A percentile compares a stretch with the other conserved stretches of the same genome.
These are phyloP conservation scores for Cairina moschata DNA, from an alignment of 2,113 vertebrate genomes.

Conservation along the genomic window DNA sequence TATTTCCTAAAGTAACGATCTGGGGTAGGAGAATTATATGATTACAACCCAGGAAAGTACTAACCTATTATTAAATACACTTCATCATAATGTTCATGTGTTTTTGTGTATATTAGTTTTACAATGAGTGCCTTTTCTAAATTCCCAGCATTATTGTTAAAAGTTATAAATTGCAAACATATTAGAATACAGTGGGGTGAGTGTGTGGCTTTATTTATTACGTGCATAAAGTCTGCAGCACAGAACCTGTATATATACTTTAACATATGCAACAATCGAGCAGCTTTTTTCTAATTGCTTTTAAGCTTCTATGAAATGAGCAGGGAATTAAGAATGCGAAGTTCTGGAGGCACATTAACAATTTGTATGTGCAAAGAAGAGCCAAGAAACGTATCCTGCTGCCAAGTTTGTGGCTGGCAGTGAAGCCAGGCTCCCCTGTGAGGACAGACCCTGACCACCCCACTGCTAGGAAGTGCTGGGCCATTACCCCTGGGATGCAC, in stretches of 20 bases:
- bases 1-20: not conserved
- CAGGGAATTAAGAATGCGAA: not conserved
- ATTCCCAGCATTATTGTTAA: constrained; percentile 1
- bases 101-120: not conserved
- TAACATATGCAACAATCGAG: not conserved
- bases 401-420: too few species aligned
- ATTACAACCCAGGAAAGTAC: constrained; percentile 4
- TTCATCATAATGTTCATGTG: not conserved
- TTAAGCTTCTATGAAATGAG: not conserved
- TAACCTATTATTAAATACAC: not conserved
- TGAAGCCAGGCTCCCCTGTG: rapidly evolving
- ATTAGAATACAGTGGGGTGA: not conserved
- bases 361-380: not conserved
- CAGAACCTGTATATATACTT: not conserved
- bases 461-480: not conserved
- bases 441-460: rapidly evolving
- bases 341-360: not conserved
- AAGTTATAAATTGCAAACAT: not conserved
- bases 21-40: not conserved
- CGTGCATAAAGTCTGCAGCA: not conserved
- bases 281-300: not conserved
- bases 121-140: not conserved
- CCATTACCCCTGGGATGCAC: not conserved
- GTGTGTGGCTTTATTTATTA: not conserved
- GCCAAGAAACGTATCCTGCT: not conserved